Conservation (phyloP, 2,113 vertebrate species). For the Myotis yumanensis region DNA sequence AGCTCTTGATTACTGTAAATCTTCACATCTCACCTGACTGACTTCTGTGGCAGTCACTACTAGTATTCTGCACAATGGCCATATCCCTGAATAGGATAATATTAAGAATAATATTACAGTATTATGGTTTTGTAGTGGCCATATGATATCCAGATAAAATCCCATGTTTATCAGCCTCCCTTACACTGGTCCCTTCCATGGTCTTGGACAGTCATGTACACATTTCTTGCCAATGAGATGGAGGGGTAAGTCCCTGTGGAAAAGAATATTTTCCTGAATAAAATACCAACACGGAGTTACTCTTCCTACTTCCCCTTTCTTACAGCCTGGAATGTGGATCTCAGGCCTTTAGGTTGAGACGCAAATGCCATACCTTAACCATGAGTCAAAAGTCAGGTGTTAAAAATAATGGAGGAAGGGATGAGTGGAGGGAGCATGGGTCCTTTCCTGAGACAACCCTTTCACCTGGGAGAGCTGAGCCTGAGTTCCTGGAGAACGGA, state of each 20-base stretch:
- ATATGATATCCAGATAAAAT: neutral
- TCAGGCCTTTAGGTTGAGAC: neutral
- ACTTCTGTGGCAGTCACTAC: neutral
- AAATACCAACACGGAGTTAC: neutral
- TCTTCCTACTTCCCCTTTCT: neutral
- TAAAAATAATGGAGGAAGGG: neutral
- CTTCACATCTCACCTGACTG: neutral
- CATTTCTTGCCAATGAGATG: neutral
- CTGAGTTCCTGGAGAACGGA: neutral
- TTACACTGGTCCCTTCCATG: neutral
- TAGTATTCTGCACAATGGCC: neutral
- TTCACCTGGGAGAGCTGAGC: neutral
- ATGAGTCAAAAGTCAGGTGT: neutral
- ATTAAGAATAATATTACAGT: neutral
- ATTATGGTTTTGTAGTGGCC: neutral
- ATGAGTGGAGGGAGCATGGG: accelerated
- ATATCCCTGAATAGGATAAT: neutral
- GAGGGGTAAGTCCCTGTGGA: neutral
- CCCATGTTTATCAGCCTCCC: neutral
- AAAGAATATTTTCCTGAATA: neutral
- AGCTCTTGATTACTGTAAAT: neutral
- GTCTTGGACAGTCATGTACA: neutral
- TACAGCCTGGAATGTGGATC: neutral
- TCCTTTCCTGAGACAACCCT: neutral
- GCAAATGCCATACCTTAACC: neutral